A percentile compares a stretch with the other conserved stretches of the same genome.
Conservation (phyloP, 2,113 vertebrate species). For the Otis tarda region DNA sequence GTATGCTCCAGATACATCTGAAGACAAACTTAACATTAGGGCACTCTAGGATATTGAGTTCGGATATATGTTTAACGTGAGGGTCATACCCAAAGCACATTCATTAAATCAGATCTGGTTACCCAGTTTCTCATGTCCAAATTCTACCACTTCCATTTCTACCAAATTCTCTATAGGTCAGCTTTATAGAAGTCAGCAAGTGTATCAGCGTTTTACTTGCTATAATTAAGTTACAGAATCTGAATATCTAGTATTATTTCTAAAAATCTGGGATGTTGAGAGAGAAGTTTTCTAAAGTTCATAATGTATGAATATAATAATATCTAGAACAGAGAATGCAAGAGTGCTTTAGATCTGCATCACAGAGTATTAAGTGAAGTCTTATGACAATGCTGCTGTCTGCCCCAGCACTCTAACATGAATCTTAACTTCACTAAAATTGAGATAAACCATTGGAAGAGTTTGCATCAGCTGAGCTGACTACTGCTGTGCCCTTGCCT, state of each 20-base stretch:
- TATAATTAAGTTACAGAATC: neutral
- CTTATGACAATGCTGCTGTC: too few species aligned
- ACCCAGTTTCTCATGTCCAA: neutral
- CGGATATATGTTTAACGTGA: neutral
- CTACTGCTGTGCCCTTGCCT: neutral
- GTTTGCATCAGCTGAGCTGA: neutral
- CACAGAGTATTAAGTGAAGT: rapidly evolving
- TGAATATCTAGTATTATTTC: neutral
- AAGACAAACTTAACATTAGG: neutral
- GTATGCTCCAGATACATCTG: neutral
- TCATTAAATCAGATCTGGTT: neutral
- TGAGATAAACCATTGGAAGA: neutral
- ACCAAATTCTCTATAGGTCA: neutral
- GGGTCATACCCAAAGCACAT: neutral
- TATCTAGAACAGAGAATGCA: neutral
- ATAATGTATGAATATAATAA: neutral
- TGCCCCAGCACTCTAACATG: neutral
- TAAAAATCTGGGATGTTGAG: neutral
- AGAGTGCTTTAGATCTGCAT: neutral
- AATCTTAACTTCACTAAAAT: neutral
- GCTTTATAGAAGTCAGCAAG: neutral
- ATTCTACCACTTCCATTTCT: neutral
- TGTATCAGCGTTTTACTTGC: neutral
- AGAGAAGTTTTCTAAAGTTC: neutral
- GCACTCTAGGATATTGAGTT: neutral